Evolutionary conservation across 2,113 vertebrate genomes (phyloP), one percentile per base, ranked within the genome.

Genomic region (Paramormyrops kingsleyae): DNA sequence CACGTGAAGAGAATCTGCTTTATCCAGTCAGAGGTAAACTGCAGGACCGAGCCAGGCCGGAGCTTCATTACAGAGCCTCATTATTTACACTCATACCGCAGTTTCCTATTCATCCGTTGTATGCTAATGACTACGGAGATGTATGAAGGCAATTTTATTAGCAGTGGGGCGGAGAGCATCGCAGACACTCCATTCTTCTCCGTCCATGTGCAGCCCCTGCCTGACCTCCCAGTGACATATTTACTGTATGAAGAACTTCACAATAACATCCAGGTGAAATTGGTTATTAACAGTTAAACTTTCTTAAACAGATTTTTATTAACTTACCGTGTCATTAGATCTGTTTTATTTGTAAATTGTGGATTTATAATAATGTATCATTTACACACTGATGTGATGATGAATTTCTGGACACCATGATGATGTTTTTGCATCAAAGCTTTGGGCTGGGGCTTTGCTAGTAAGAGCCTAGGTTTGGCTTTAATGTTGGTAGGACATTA

Each of bases 31-130:
- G 24, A n/a, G 44, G 47, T 49, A 50, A 49, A 10, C 53, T 62
- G 31, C 56, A 62, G 56, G 49, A 42, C 19, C 2, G 35, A 87
- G 2, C 0, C 50, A 42, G 39, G 35, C 21, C 0, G 27, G 17
- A 13, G 87, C 39, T 46, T 12, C 19, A 88, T 44, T 87, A 59
- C 62, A 88, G 19, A 27, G 15, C 53, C 87, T 88, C 53, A 88
- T 88, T 66, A 66, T 44, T 66, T 88, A 66, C 53, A 66, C 31
- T 53, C 19, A 19, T 44, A 44, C 19, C 17, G 19, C 56, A 66
- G 87, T 62, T 66, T 88, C 35, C 87, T 88, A 9, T 42, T 88
- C 53, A 59, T 88, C 87, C 27, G 21, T 88, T 62, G 35, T 88
- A 66, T 66, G 87, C 42, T 62, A 62, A 62, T 44, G 39, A 88